Evolutionary conservation across 2,888 invertebrate genomes (phyloP).

Genomic region (Apamea crenata): DNA sequence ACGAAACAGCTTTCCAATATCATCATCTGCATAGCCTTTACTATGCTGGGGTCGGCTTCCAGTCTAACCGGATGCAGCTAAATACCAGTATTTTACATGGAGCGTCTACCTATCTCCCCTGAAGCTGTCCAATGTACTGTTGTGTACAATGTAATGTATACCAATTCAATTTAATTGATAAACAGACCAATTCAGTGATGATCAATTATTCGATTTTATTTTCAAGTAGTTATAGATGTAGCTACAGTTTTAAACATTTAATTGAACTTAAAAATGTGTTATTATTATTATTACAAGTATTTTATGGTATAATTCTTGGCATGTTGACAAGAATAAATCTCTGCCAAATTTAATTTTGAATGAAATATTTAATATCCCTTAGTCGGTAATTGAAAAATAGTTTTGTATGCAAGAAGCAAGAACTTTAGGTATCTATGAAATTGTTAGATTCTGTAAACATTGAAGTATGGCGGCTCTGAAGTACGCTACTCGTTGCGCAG

Average conservation of each 20-base stretch:
- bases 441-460: background rate
- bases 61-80: background rate
- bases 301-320: constrained; percentile 11
- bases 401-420: background rate
- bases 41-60: background rate
- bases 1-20: background rate
- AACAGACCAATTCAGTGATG: constrained; percentile 11
- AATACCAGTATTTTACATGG: background rate
- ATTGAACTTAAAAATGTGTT: constrained; percentile 15
- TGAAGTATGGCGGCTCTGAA: background rate
- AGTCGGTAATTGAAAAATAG: background rate
- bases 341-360: background rate
- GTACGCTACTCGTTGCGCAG: background rate
- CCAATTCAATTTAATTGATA: constrained; percentile 20
- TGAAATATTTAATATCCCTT: background rate
- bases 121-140: background rate
- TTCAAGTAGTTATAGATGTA: constrained; percentile 27
- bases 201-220: constrained; percentile 16
- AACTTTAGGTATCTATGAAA: background rate
- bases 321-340: constrained; percentile 30
- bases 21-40: background rate
- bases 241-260: constrained; percentile 24
- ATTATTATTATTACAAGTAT: constrained; percentile 7
- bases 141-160: background rate
- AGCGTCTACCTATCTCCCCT: background rate